phyloP scores from a whole-genome alignment of 2,888 invertebrate genomes.

The Pilophorus perplexus region DNA sequence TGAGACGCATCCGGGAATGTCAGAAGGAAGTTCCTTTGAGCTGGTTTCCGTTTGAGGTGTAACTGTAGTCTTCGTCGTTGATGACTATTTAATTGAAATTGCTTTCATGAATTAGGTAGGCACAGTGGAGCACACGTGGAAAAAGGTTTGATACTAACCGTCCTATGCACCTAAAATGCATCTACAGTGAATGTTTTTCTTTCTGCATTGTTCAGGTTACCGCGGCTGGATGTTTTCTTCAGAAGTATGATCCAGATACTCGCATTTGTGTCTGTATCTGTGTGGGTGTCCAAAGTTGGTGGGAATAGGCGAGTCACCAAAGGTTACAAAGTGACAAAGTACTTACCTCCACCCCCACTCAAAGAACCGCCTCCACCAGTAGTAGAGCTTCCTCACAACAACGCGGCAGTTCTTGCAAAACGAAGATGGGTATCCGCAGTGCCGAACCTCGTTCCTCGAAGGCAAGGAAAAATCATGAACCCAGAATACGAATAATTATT shows the following conservation, averaged over 20 bases:
- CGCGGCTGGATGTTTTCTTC: slow-evolving; percentile 22
- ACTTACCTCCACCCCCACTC: background rate
- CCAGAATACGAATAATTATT: too few relatives aligned
- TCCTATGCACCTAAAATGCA: too few relatives aligned
- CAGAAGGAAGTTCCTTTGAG: too few relatives aligned
- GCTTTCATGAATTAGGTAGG: too few relatives aligned
- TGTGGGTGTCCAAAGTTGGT: slow-evolving; percentile 35
- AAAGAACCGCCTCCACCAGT: slow-evolving; percentile 12
- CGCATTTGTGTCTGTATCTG: slow-evolving; percentile 25
- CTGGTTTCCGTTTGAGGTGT: too few relatives aligned
- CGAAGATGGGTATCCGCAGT: slow-evolving; percentile 36
- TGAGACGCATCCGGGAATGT: too few relatives aligned
- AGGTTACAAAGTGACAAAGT: slow-evolving; percentile 23
- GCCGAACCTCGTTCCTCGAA: slow-evolving; percentile 32
- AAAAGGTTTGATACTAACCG: too few relatives aligned
- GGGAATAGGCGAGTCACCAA: slow-evolving; percentile 8
- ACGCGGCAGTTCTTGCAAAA: slow-evolving; percentile 12
- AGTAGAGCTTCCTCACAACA: background rate
- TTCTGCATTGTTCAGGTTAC: slow-evolving; percentile 22
- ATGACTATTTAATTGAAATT: too few relatives aligned
- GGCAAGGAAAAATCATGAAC: slow-evolving; percentile 16
- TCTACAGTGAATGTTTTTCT: background rate
- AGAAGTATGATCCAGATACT: slow-evolving; percentile 28
- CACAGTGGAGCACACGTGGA: too few relatives aligned
- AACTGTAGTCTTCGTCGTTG: too few relatives aligned